These are phyloP conservation scores for Apodemia hepburni DNA, from an alignment of 2,888 invertebrate genomes.

Conservation along the genomic window DNA sequence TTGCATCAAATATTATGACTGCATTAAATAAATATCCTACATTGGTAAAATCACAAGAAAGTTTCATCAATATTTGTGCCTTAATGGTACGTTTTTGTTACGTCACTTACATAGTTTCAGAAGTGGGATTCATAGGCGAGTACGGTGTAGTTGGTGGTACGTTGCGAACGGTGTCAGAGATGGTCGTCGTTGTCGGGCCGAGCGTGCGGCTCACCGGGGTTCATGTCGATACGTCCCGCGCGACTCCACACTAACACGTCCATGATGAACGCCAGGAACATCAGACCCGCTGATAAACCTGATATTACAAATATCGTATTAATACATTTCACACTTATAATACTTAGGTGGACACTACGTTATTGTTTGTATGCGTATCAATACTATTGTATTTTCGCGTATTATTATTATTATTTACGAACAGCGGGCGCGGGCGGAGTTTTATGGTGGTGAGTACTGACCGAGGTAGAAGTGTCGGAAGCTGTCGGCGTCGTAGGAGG, in stretches of 20 bases:
- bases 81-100: neutral
- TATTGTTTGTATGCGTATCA: too few species aligned
- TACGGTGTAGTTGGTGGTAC: neutral
- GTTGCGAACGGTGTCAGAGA: slow-evolving; percentile 49
- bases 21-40: too few species aligned
- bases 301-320: slow-evolving; percentile 31
- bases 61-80: neutral
- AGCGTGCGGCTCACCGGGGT: slow-evolving; percentile 59
- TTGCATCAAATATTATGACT: too few species aligned
- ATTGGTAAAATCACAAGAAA: too few species aligned
- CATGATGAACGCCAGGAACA: slow-evolving; percentile 93
- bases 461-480: slow-evolving; percentile 93
- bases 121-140: slow-evolving; percentile 53
- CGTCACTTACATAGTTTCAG: slow-evolving; percentile 30
- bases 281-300: slow-evolving; percentile 93
- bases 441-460: slow-evolving; percentile 42
- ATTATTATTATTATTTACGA: too few species aligned
- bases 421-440: too few species aligned
- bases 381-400: too few species aligned
- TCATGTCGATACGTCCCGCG: slow-evolving; percentile 89
- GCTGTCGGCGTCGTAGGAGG: slow-evolving; percentile 91
- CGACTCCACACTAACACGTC: slow-evolving; percentile 94
- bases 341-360: neutral
- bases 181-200: slow-evolving; percentile 48
- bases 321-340: neutral